Base-by-base conservation (phyloP, 92 coral and sea anemone genomes). In the Parazoanthus swiftii region DNA sequence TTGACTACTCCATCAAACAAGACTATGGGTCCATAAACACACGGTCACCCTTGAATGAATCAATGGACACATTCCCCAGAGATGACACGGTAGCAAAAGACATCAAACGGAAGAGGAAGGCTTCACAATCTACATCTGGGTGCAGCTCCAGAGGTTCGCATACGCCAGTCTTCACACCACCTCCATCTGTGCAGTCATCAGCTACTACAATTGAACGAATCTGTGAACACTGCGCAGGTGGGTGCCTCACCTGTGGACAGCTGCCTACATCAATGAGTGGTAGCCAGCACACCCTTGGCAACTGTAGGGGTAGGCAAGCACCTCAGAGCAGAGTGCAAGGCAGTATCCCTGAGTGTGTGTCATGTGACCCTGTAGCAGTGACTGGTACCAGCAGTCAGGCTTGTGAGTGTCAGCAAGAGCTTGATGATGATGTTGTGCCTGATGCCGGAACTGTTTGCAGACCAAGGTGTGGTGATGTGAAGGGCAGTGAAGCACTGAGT, bases 111-210 rank as follows among this genome's bases (percentile, higher is more conserved):
- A 74, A 73, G 4, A 48, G 78, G 44, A 71, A 29, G 4, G 5
- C 44, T 37, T 84, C 79, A 16, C 67, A 71, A 44, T 71, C 87
- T 2, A 70, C 79, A 70, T 71, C 87, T 48, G 87, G 87, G 37
- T 84, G 66, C 23, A 84, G 79, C 39, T 84, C 87, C 56, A 71
- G 67, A 51, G 66, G 29, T 84, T 84, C 87, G 29, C 87, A 54
- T 29, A 46, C 63, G 25, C 71, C 87, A 0, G 15, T 29, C 6
- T 8, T 70, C 37, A 82, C 77, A 16, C 23, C 86, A 39, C 86
- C 86, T 3, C 65, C 76, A 4, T 66, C 58, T 15, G 8, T 38
- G 37, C 50, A 38, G 48, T 20, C 66, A 16, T 33, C 77, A 2
- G 42, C 39, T 39, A 44, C 68, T 66, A 68, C 26, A 20, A 20